phyloP scores from a whole-genome alignment of 30 jellyfish, hydroid and myxozoan genomes.

The Nemopilema nomurai region DNA sequence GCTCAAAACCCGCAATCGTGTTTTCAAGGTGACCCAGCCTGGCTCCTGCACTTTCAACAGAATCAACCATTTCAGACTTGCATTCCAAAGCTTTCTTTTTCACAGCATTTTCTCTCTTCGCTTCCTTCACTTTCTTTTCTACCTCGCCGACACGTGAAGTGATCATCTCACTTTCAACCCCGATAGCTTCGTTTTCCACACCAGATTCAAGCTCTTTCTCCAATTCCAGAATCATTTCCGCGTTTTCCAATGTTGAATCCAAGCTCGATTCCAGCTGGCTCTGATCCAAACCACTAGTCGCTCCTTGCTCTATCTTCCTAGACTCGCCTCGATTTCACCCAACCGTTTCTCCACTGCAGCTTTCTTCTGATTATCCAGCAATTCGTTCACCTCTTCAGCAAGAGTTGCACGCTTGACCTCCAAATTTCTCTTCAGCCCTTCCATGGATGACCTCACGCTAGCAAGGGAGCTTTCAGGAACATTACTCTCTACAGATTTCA shows the following conservation, averaged over 20 bases:
- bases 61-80: too few species aligned
- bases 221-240: slow-evolving; percentile 1
- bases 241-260: neutral
- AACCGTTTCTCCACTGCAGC: neutral
- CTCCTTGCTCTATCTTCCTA: neutral
- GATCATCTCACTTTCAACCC: neutral
- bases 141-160: neutral
- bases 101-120: neutral
- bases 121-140: neutral
- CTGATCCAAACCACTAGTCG: neutral
- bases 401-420: neutral
- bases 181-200: neutral
- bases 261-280: neutral
- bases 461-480: neutral
- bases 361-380: neutral
- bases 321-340: neutral
- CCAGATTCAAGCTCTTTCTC: neutral
- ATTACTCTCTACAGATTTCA: neutral
- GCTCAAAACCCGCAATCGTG: too few species aligned
- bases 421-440: neutral
- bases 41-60: too few species aligned
- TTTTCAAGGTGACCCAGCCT: too few species aligned
- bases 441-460: neutral
- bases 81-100: too few species aligned
- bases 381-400: neutral